phyloP scores from a whole-genome alignment of 2,113 vertebrate species.

The Tricholaema leucomelas region DNA sequence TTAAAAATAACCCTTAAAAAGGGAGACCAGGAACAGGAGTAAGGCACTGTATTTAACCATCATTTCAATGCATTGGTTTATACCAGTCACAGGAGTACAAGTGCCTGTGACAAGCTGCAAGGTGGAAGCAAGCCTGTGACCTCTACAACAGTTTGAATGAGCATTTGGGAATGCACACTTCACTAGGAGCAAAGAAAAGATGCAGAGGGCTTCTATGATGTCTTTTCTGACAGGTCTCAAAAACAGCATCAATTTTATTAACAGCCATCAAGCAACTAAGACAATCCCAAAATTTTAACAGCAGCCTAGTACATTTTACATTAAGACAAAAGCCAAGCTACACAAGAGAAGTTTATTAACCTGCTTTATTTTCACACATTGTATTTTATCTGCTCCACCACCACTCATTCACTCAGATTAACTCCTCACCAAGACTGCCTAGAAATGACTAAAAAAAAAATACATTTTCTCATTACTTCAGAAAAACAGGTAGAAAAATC shows the following conservation, averaged over 20 bases:
- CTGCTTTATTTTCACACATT: background rate
- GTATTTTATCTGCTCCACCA: background rate
- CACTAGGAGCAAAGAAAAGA: background rate
- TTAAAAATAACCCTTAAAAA: slow-evolving; percentile 65
- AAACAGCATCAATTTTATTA: background rate
- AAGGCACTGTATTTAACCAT: slow-evolving; percentile 46
- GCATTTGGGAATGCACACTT: background rate
- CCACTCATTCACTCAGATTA: background rate
- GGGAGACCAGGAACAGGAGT: slow-evolving; percentile 26
- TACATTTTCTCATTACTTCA: background rate
- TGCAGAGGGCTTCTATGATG: background rate
- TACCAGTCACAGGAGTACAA: background rate
- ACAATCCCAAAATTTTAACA: background rate
- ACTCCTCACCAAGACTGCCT: background rate
- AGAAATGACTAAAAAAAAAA: background rate
- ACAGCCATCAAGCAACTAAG: background rate
- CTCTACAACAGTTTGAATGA: background rate
- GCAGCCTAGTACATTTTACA: background rate
- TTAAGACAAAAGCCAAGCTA: background rate
- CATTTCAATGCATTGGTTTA: background rate
- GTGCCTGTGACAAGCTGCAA: background rate
- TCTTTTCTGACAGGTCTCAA: background rate
- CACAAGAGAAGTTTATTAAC: background rate
- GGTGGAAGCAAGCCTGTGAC: background rate
- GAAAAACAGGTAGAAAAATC: background rate